Conservation (phyloP, 2,888 invertebrate genomes). For the Masnerella sp. region DNA sequence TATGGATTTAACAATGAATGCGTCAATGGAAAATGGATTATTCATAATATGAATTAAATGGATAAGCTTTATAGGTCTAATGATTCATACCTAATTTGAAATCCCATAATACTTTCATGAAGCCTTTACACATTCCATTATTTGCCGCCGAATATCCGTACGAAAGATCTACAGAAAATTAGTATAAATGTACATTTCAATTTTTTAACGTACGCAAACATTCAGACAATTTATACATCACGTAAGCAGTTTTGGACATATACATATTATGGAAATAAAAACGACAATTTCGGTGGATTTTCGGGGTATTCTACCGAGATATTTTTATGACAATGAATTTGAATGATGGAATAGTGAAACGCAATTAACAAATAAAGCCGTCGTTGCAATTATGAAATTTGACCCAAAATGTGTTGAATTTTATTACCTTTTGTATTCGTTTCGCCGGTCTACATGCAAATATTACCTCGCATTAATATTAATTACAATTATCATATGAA, state of each 20-base stretch:
- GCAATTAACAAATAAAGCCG: too few species aligned
- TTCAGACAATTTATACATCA: conserved; percentile 18
- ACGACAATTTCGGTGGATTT: not conserved
- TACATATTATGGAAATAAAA: not conserved
- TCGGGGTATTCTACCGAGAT: too few species aligned
- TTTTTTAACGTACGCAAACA: conserved; percentile 4
- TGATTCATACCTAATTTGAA: conserved; percentile 57
- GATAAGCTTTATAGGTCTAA: conserved; percentile 45
- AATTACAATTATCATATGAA: conserved; percentile 14
- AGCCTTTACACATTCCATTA: conserved; percentile 49
- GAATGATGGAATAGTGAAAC: too few species aligned
- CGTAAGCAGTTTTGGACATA: not conserved
- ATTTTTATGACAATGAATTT: not conserved
- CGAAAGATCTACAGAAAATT: conserved; percentile 50
- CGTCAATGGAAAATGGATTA: conserved; percentile 26
- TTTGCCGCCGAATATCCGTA: conserved; percentile 47
- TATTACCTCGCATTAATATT: conserved; percentile 8
- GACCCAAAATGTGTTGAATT: not conserved
- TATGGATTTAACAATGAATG: conserved; percentile 15
- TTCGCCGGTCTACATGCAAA: conserved; percentile 2
- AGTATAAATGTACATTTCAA: conserved; percentile 42
- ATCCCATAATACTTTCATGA: conserved; percentile 56
- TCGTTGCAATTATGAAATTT: not conserved
- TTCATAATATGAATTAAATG: conserved; percentile 44
- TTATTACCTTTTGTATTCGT: not conserved